phyloP scores from a whole-genome alignment of 2,797 vertebrate species.

The Sciurus vulgaris region DNA sequence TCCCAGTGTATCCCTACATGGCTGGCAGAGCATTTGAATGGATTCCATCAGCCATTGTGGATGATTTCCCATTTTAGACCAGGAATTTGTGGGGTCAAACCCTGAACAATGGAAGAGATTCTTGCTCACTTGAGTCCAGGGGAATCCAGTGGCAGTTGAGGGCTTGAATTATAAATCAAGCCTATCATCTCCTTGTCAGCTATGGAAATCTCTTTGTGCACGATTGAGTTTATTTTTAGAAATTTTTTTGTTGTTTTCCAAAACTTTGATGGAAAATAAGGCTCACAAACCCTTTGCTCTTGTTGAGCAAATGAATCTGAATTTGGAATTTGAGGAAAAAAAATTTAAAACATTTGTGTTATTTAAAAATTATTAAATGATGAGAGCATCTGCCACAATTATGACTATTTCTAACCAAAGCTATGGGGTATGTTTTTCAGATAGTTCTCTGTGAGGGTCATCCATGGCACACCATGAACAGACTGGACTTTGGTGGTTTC shows the following conservation, averaged over 20 bases:
- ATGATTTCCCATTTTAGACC: slow-evolving; percentile 75
- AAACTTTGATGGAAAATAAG: slow-evolving; percentile 53
- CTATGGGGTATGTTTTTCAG: neutral
- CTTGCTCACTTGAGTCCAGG: slow-evolving; percentile 67
- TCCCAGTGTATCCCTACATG: slow-evolving; percentile 65
- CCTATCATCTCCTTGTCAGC: slow-evolving; percentile 75
- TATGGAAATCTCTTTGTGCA: slow-evolving; percentile 54
- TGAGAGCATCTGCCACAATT: neutral
- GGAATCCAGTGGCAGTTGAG: slow-evolving; percentile 64
- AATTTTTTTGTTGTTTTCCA: slow-evolving; percentile 63
- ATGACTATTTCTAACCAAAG: neutral
- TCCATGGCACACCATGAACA: neutral
- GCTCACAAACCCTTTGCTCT: slow-evolving; percentile 50
- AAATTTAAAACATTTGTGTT: neutral
- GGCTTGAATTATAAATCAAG: slow-evolving; percentile 76
- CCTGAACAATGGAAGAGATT: slow-evolving; percentile 74
- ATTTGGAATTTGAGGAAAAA: slow-evolving; percentile 12
- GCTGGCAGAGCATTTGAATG: slow-evolving; percentile 66
- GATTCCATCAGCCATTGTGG: slow-evolving; percentile 68
- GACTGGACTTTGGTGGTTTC: neutral
- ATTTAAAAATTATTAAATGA: slow-evolving; percentile 41
- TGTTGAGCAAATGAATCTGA: slow-evolving; percentile 55
- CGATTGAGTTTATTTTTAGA: slow-evolving; percentile 53
- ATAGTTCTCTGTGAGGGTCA: neutral
- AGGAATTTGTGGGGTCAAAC: slow-evolving; percentile 78